phyloP scores from a whole-genome alignment of 2,113 vertebrate genomes.

The Proteles cristata region DNA sequence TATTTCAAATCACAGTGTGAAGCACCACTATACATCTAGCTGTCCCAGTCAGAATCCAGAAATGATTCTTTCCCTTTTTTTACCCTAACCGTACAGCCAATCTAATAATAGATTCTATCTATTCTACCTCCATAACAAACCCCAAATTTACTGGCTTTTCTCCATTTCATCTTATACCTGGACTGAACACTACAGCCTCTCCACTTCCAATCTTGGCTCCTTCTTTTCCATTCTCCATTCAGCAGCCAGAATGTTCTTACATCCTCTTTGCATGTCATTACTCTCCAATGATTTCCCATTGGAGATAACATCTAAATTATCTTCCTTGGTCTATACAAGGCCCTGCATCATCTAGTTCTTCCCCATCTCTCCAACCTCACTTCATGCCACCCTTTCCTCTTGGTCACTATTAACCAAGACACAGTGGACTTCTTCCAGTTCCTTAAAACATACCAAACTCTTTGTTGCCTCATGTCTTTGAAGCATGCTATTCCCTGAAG shows the following conservation, averaged over 20 bases:
- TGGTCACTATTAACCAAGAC: not conserved
- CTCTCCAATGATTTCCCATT: not conserved
- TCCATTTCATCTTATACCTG: not conserved
- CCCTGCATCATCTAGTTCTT: not conserved
- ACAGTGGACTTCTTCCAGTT: not conserved
- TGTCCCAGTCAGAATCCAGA: not conserved
- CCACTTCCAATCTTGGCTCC: not conserved
- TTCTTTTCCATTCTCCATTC: not conserved
- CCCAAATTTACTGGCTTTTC: not conserved
- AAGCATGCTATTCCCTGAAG: not conserved
- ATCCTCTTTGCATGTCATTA: not conserved
- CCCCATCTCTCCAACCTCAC: not conserved
- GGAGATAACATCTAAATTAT: not conserved
- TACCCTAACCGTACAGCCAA: not conserved
- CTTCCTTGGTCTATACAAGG: not conserved
- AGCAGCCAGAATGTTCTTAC: not conserved
- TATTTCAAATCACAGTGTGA: constrained; percentile 1
- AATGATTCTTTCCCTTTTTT: constrained; percentile 3
- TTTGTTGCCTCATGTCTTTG: not conserved
- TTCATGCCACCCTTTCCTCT: not conserved
- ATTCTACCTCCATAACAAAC: not conserved
- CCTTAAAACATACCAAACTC: not conserved
- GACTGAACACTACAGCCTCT: not conserved
- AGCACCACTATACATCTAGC: not conserved
- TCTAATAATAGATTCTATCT: not conserved